phyloP scores from a whole-genome alignment of 2,888 invertebrate species.

The Sepiola atlantica region DNA sequence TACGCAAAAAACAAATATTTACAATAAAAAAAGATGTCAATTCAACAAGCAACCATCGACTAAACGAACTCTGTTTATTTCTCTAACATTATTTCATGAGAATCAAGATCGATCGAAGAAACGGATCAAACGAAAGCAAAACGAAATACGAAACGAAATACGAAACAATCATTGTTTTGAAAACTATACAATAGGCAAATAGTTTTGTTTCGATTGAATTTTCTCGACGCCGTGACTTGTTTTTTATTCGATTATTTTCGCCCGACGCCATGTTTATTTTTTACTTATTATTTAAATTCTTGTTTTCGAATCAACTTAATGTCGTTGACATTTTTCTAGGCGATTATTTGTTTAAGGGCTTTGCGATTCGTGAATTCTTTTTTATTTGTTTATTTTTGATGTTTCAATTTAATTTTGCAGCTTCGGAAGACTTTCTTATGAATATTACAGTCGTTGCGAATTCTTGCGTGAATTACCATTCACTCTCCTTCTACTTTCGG shows the following conservation, averaged over 20 bases:
- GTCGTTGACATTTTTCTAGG: background rate
- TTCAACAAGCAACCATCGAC: background rate
- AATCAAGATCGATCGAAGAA: background rate
- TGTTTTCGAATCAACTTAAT: background rate
- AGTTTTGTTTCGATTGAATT: background rate
- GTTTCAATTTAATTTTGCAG: background rate
- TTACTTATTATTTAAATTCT: background rate
- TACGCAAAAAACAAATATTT: background rate
- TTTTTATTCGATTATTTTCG: background rate
- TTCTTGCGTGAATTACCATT: background rate
- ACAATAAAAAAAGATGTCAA: background rate
- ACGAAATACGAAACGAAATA: slow-evolving; percentile 32
- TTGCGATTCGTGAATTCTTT: background rate
- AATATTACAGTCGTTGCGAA: background rate
- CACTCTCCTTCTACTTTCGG: background rate
- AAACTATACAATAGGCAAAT: background rate
- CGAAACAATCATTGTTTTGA: background rate
- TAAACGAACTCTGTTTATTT: background rate
- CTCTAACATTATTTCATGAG: background rate
- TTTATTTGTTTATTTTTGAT: no score
- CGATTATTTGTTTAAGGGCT: background rate
- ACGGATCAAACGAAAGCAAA: background rate
- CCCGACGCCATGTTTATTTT: background rate
- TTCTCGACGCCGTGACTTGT: background rate
- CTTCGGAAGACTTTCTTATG: background rate